Evolutionary conservation across 1,140 invertebrate species (phyloP), one percentile per base, ranked within the genome.

Genomic region (Phortica variegata): DNA sequence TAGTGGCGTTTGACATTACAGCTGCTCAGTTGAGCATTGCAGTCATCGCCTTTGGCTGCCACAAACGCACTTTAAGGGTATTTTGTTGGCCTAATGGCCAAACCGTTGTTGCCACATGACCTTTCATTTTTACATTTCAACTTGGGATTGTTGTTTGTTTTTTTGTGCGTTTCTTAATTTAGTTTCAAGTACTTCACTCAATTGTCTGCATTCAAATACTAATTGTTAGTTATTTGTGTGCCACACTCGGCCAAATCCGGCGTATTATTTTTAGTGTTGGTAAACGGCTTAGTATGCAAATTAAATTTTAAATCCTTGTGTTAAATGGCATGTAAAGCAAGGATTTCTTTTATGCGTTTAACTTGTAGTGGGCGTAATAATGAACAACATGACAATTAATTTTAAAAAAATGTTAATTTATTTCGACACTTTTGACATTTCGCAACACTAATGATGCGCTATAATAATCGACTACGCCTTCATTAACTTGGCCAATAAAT

Each of bases 221-320:
- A 68, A 68, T 68, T 68, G 63, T 69, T 69, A 62, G 63, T 68
- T 69, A 69, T 69, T 68, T 69, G 63, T 69, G 60, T 62, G 63
- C 65, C 23, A 6, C 10, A n/a, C 10, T 26, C 10, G 23, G 23
- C 23, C 23, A 6, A 26, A n/a, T 10, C 5, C 23, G 5, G 63
- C 63, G 68, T 68, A 65, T 69, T 69, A 68, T 54, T 68, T 68
- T 68, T 68, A 69, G 65, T 68, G 63, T 68, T 68, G 63, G 65
- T 68, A 68, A 68, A 60, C 65, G 63, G 63, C 63, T 68, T 68
- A 68, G 63, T 68, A 68, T 68, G 68, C 63, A 68, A 68, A 68
- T 68, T 68, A 65, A 68, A 68, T 68, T 65, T 68, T 63, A 68
- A 68, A 68, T 63, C 68, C 68, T 68, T 60, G 54, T 26, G 37